Conservation (phyloP, 2,113 vertebrate species). For the Isichthys henryi region DNA sequence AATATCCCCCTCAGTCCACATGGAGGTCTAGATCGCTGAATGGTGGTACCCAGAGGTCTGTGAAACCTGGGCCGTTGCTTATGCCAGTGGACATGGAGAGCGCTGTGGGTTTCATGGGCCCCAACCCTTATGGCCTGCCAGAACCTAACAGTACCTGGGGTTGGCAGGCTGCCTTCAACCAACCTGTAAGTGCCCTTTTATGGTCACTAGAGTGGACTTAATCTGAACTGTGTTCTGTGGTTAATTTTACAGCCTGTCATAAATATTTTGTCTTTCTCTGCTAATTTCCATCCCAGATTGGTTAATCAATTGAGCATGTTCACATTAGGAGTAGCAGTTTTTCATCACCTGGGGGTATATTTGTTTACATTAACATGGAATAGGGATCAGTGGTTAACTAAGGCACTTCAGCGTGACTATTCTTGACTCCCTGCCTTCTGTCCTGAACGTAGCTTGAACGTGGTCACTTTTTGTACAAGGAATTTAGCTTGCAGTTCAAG, state of each 20-base stretch:
- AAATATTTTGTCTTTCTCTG: background rate
- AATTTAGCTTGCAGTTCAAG: background rate
- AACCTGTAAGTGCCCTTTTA: slow-evolving; percentile 45
- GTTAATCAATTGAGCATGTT: background rate
- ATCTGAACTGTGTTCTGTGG: background rate
- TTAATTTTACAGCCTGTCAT: background rate
- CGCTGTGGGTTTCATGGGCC: slow-evolving; percentile 47
- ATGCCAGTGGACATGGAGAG: slow-evolving; percentile 38
- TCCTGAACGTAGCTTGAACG: background rate
- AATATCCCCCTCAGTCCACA: background rate
- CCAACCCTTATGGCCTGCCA: slow-evolving; percentile 53
- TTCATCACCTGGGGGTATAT: no score
- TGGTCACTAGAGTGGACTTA: background rate
- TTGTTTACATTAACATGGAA: background rate
- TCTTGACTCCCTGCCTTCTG: background rate
- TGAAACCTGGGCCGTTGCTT: background rate
- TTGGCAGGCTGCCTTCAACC: slow-evolving; percentile 45
- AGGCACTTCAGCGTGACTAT: background rate
- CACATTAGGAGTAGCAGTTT: background rate
- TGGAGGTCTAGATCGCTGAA: slow-evolving; percentile 33
- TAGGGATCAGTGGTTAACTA: background rate
- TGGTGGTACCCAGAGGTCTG: background rate
- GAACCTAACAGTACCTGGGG: slow-evolving; percentile 54
- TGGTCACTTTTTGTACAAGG: background rate
- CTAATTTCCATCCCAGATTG: background rate